Conservation (phyloP, 2,113 vertebrate species). For the Colius striatus region DNA sequence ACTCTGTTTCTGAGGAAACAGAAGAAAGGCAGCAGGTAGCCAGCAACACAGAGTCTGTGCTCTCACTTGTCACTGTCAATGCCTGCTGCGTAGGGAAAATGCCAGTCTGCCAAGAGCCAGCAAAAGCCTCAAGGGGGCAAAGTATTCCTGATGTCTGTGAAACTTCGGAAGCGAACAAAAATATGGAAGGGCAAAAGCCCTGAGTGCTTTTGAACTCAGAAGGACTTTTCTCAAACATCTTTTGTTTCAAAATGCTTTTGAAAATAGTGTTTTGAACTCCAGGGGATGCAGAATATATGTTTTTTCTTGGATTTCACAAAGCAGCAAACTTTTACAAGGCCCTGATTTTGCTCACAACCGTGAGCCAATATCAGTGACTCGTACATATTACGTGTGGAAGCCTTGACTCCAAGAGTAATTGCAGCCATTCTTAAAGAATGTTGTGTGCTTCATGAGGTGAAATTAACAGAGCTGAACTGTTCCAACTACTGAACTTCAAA, state of each 20-base stretch:
- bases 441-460: background rate
- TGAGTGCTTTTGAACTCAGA: background rate
- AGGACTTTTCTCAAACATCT: background rate
- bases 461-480: background rate
- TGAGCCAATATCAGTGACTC: background rate
- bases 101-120: constrained; percentile 10
- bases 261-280: background rate
- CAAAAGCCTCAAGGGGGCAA: constrained; percentile 40
- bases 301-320: background rate
- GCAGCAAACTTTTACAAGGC: background rate
- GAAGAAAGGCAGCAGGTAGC: constrained; percentile 49
- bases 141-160: constrained; percentile 1
- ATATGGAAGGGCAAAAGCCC: background rate
- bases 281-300: background rate
- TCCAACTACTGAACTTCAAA: background rate
- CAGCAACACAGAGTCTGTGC: background rate
- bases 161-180: constrained; percentile 16
- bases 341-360: background rate
- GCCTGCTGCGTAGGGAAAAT: constrained; percentile 28
- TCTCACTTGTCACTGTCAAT: constrained; percentile 53
- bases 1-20: constrained; percentile 8
- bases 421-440: background rate
- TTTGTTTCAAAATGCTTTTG: background rate
- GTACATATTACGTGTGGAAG: background rate
- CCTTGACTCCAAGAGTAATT: background rate